Conservation (phyloP, 2,888 invertebrate genomes). For the Acanthosepion esculentum region DNA sequence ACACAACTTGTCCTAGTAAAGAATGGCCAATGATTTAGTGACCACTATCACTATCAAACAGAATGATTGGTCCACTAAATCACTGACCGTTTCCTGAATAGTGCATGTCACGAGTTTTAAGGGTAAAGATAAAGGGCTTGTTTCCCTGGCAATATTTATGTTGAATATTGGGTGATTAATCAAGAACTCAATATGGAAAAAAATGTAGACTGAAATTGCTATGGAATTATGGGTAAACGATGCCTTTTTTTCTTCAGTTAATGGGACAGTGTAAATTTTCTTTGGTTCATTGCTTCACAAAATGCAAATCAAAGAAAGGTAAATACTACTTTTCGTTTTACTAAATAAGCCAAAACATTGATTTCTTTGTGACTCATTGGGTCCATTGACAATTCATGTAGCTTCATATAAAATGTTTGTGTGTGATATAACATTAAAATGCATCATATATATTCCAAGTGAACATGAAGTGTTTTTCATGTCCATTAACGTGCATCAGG, state of each 20-base stretch:
- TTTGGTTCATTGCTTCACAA: neutral
- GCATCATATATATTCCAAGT: no score
- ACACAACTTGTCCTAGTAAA: neutral
- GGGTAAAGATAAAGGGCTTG: neutral
- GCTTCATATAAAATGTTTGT: neutral
- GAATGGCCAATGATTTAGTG: slow-evolving; percentile 6
- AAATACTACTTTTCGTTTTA: neutral
- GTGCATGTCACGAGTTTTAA: neutral
- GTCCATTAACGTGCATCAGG: no score
- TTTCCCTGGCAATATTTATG: neutral
- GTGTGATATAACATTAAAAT: neutral
- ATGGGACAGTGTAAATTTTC: neutral
- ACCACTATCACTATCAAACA: slow-evolving; percentile 6
- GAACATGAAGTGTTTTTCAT: no score
- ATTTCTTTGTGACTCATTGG: no score
- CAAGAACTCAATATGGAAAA: neutral
- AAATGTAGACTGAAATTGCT: neutral
- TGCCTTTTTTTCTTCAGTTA: neutral
- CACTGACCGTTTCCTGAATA: neutral
- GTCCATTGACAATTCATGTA: no score
- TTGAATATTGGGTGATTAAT: neutral
- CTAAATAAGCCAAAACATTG: neutral
- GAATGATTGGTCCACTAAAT: neutral
- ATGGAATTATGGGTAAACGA: neutral
- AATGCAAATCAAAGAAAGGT: neutral